phyloP scores from a whole-genome alignment of 2,888 invertebrate species.

The Entomobrya multifasciata region DNA sequence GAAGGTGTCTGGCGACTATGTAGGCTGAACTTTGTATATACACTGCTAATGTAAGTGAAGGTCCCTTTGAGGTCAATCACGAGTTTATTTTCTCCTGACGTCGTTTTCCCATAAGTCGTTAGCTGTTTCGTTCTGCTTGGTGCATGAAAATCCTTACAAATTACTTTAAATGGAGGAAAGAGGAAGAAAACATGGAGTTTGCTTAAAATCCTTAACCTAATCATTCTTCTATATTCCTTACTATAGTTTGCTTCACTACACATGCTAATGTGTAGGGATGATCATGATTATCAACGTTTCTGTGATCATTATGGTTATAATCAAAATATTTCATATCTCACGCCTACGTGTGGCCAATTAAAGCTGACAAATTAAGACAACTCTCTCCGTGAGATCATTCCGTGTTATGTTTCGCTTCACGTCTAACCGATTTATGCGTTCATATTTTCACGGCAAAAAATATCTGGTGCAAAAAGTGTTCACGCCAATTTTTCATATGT shows the following conservation, averaged over 20 bases:
- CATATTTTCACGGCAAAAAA: background rate
- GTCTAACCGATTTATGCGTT: conserved; percentile 10
- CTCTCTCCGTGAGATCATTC: conserved; percentile 49
- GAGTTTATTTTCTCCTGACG: conserved; percentile 54
- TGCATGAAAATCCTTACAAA: background rate
- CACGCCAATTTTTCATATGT: conserved; percentile 65
- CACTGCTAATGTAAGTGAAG: conserved; percentile 60
- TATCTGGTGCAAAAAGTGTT: conserved; percentile 37
- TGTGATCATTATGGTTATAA: conserved; percentile 47
- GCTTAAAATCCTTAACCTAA: conserved; percentile 58
- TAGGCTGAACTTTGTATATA: conserved; percentile 7
- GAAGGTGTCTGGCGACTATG: conserved; percentile 11
- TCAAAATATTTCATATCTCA: conserved; percentile 72
- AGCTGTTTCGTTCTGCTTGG: conserved; percentile 20
- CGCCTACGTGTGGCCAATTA: conserved; percentile 73
- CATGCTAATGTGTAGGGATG: too few species aligned
- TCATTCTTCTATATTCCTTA: background rate
- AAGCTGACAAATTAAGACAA: conserved; percentile 74
- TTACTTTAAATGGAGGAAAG: conserved; percentile 42
- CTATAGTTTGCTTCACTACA: too few species aligned
- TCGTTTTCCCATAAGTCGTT: conserved; percentile 17
- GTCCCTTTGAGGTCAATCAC: conserved; percentile 74
- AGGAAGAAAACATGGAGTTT: conserved; percentile 5
- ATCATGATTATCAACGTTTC: conserved; percentile 12
- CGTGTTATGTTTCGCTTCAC: background rate